Base-by-base conservation (phyloP, 2,888 invertebrate genomes). In the Drosophila kokeensis region DNA sequence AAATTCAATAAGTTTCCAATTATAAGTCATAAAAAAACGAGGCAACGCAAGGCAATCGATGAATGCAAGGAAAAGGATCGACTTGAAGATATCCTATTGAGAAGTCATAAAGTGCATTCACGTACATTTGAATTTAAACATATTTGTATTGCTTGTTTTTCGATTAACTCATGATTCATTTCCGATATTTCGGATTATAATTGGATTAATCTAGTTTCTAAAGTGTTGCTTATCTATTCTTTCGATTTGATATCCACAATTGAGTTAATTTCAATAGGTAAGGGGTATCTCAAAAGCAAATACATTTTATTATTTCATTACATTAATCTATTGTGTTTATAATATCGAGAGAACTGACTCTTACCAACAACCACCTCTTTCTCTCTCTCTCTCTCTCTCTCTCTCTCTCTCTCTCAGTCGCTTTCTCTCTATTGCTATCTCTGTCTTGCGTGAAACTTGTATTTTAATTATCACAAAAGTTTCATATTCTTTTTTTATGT, bases 401-500 rank as follows among this genome's bases (percentile, higher is more conserved):
- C 15, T 11, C 29, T 36, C 34, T 2, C 21, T 24, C 15, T 27
- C 29, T 10, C 36, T 36, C 15, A 4, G 15, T 24, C 21, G 15
- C 34, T 24, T 7, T 5, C 27, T 48, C 8, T 21, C 13, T 36
- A 18, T 34, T 24, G n/a, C 34, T 36, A 8, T 45, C 65, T 38
- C 34, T 32, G 36, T 57, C 40, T 58, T 21, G 30, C 61, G 63
- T 63, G 27, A 27, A 48, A 24, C 45, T 52, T 50, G 54, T 79
- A 79, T 89, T 84, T 89, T 84, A 87, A 85, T 87, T 89, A 89
- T 77, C 75, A 76, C 73, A 87, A 85, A 87, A 79, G 81, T 81
- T 69, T 68, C 62, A 45, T 60, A 60, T 67, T 66, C 65, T 71
- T 72, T 73, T 79, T 73, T 76, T 82, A 88, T 82, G 65, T 68